Evolutionary conservation across 2,113 vertebrate species (phyloP), one percentile per base, ranked within the genome.

Genomic region (Channa argus): DNA sequence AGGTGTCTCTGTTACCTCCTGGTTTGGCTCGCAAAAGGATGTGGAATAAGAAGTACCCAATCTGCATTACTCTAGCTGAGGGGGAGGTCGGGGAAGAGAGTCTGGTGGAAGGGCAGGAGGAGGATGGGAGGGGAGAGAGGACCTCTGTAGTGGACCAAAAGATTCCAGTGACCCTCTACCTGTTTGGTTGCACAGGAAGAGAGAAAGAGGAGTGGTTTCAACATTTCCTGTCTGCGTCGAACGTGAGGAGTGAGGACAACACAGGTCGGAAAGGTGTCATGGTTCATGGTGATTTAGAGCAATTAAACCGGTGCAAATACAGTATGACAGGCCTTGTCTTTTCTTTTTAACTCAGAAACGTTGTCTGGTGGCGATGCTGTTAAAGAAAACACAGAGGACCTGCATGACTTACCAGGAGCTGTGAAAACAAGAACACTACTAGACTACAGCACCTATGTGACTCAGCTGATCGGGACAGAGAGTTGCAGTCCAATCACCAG

Each of bases 121-220:
- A 90, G 0, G 0, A 80, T 44, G 86, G 87, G 10, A 68, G 7
- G 44, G 34, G 53, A 24, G 81, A 89, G 24, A 77, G 41, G 41
- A 51, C 51, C 37, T 0, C 3, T 0, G 8, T 47, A 5, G 41
- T 5, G 0, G 71, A 77, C 49, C 63, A 70, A 0, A 72, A 88
- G 67, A 43, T 71, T 74, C 88, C 89, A 13, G 61, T 80, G 52
- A 84, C 73, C 9, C 91, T 97, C 37, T 96, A 95, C 83, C 92
- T 97, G 56, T 97, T 96, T 0, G 96, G 95, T 1, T 68, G 94
- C 15, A 96, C 96, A 0, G 96, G 96, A 5, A 87, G 96, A 74
- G 95, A 96, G 61, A 97, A 97, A 82, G 96, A 97, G 77, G 96
- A 96, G 62, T 97, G 96, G 96, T 96, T 94, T 83, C 95, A 96